A percentile compares a stretch with the other conserved stretches of the same genome.
Evolutionary conservation across 1,140 invertebrate genomes (phyloP).

Genomic region (Papilio machaon): DNA sequence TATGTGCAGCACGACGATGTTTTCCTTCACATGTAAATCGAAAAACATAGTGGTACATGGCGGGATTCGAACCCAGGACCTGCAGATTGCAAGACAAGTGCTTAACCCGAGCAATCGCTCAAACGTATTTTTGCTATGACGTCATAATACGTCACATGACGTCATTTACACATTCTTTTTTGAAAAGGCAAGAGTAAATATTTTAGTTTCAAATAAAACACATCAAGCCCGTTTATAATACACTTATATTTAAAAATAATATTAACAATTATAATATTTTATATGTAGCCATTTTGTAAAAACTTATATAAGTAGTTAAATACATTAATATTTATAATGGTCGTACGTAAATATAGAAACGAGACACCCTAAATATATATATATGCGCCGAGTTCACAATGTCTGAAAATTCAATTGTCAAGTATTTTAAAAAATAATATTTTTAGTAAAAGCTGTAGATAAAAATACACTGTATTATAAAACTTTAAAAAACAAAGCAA

Average conservation of each 20-base stretch:
- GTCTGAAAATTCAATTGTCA: slow-evolving; percentile 27
- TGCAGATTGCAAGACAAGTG: no score
- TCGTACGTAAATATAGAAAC: slow-evolving; percentile 55
- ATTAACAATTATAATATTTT: slow-evolving; percentile 63
- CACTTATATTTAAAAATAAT: slow-evolving; percentile 74
- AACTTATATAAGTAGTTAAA: slow-evolving; percentile 61
- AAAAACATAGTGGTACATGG: no score
- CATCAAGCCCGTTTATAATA: slow-evolving; percentile 64
- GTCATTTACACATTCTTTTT: no score
- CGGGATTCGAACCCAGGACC: no score
- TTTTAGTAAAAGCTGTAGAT: neutral
- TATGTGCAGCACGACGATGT: no score
- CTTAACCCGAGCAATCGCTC: no score
- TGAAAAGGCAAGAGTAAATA: neutral
- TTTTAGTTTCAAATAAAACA: slow-evolving; percentile 54
- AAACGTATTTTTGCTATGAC: no score
- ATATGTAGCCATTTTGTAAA: slow-evolving; percentile 75
- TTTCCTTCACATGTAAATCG: no score
- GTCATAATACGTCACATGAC: no score
- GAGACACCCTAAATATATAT: slow-evolving; percentile 69
- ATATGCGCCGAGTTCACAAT: slow-evolving; percentile 57
- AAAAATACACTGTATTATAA: neutral
- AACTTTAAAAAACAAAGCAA: neutral
- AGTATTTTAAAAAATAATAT: slow-evolving; percentile 9
- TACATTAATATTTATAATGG: slow-evolving; percentile 63